These are phyloP conservation scores for Phrynosoma platyrhinos DNA, from an alignment of 2,113 vertebrate genomes.

Conservation along the genomic window DNA sequence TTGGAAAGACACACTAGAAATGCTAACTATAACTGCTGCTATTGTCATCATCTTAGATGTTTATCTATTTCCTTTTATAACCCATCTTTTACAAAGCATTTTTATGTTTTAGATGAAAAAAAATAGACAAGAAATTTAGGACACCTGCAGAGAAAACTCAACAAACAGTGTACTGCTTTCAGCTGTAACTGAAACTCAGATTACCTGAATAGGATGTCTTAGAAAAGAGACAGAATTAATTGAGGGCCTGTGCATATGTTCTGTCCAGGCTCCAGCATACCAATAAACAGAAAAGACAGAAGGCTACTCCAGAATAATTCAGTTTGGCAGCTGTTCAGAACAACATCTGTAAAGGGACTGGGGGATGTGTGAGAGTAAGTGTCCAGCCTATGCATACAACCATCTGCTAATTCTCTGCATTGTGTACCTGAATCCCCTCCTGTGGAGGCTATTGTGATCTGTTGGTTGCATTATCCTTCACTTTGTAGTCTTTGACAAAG, in stretches of 20 bases:
- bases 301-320: neutral
- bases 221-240: neutral
- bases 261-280: neutral
- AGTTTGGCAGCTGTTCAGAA: conserved; percentile 27
- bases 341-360: conserved; percentile 15
- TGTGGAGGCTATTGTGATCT: neutral
- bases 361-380: neutral
- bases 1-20: neutral
- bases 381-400: neutral
- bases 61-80: neutral
- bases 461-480: neutral
- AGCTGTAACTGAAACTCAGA: conserved; percentile 6
- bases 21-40: neutral
- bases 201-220: neutral
- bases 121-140: neutral
- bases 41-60: neutral
- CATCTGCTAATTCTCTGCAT: conserved; percentile 17
- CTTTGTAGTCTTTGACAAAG: neutral
- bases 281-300: neutral
- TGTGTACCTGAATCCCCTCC: neutral
- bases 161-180: neutral
- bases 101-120: neutral
- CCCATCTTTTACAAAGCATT: neutral
- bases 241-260: neutral
- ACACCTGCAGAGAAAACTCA: neutral